Percentiles rank a stretch among this genome's conserved stretches.
phyloP scores from a whole-genome alignment of 2,797 vertebrate species.

The Notamacropus eugenii region DNA sequence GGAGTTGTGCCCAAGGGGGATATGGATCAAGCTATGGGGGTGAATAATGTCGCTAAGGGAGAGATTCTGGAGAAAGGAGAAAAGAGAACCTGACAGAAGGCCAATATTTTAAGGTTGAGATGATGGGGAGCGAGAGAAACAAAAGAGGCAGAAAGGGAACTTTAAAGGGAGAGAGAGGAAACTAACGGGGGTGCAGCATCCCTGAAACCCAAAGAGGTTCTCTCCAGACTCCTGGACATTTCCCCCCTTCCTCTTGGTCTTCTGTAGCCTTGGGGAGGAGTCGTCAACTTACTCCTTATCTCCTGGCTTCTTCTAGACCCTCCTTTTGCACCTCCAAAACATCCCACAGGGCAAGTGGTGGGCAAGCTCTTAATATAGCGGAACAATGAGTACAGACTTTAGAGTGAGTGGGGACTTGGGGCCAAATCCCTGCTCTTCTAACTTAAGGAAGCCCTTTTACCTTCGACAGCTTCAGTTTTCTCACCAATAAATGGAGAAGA shows the following conservation, averaged over 20 bases:
- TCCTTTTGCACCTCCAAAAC: background rate
- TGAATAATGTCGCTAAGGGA: background rate
- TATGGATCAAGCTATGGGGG: background rate
- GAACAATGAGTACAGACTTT: background rate
- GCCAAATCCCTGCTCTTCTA: no score
- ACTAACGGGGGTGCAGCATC: background rate
- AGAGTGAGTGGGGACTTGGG: no score
- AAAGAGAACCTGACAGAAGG: background rate
- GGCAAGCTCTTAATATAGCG: background rate
- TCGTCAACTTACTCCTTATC: background rate
- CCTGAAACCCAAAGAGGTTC: background rate
- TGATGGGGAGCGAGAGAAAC: background rate
- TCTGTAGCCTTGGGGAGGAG: background rate
- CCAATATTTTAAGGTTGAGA: background rate
- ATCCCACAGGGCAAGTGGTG: background rate
- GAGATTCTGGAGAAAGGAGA: background rate
- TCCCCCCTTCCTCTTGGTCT: background rate
- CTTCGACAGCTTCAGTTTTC: background rate
- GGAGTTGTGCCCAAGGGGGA: background rate
- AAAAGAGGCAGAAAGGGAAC: background rate
- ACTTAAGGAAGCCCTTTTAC: background rate
- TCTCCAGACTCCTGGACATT: background rate
- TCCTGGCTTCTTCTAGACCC: background rate
- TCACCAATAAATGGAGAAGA: background rate
- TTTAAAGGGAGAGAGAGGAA: background rate